Percentiles rank a stretch among this genome's conserved stretches.
These are phyloP conservation scores for Sebastes schlegelii DNA, from an alignment of 2,113 vertebrate genomes.

Conservation along the genomic window DNA sequence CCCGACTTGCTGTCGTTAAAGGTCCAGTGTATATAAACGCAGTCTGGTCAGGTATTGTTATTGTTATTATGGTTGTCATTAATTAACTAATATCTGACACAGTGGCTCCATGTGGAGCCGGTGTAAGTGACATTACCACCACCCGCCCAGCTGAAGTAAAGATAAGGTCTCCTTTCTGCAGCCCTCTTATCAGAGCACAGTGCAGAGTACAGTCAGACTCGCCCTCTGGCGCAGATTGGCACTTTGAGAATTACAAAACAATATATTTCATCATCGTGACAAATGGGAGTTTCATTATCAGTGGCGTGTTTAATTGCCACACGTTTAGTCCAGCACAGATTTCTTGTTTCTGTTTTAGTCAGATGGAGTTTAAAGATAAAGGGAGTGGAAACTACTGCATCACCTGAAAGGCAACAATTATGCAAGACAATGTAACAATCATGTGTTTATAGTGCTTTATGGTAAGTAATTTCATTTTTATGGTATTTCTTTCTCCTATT, in stretches of 20 bases:
- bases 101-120: slow-evolving; percentile 2
- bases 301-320: background rate
- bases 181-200: slow-evolving; percentile 41
- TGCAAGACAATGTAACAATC: no score
- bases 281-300: background rate
- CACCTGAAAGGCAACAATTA: background rate
- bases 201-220: slow-evolving; percentile 48
- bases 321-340: background rate
- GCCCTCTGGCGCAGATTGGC: slow-evolving; percentile 21
- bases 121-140: background rate
- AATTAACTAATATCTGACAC: background rate
- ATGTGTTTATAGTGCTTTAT: background rate
- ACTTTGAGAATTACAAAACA: background rate
- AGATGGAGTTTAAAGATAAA: background rate
- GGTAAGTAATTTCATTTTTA: background rate
- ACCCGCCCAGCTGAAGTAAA: slow-evolving; percentile 40
- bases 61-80: slow-evolving; percentile 16
- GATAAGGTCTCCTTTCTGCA: slow-evolving; percentile 31
- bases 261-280: background rate
- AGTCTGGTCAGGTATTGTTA: background rate
- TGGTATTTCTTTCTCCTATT: no score
- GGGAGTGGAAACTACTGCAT: background rate
- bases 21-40: background rate
- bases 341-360: background rate
- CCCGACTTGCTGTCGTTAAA: background rate